Percentiles rank a stretch among this genome's conserved stretches.
Evolutionary conservation across 1,140 invertebrate species (phyloP).

Genomic region (Penaeus chinensis): DNA sequence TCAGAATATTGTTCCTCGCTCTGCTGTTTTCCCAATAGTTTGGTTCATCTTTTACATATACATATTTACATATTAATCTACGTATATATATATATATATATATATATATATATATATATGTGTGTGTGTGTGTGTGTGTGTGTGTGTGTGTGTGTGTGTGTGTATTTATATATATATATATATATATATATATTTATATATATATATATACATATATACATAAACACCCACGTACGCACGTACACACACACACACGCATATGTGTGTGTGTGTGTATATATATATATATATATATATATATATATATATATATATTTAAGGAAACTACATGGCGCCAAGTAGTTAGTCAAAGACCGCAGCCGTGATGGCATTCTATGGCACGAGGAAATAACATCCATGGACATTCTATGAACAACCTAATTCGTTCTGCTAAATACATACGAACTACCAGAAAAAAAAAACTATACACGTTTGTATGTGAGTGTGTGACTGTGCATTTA

Average conservation of each 20-base stretch:
- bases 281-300: conserved; percentile 4
- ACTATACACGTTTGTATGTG: too few species aligned
- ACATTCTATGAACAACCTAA: too few species aligned
- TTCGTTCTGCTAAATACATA: too few species aligned
- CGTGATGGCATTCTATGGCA: too few species aligned
- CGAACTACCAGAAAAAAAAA: too few species aligned
- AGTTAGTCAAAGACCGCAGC: too few species aligned
- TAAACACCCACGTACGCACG: not conserved
- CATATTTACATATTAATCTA: not conserved
- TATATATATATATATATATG: conserved; percentile 4
- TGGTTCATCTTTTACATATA: too few species aligned
- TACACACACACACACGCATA: not conserved
- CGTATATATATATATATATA: conserved; percentile 1
- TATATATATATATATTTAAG: not conserved
- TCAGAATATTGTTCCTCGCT: too few species aligned
- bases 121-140: conserved; percentile 26
- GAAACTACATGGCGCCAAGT: not conserved
- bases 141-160: conserved; percentile 26
- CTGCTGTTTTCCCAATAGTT: too few species aligned
- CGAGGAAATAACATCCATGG: too few species aligned
- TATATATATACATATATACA: conserved; percentile 24
- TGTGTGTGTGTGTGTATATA: not conserved
- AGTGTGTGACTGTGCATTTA: too few species aligned
- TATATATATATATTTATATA: not conserved
- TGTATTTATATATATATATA: conserved; percentile 3